A percentile compares a stretch with the other conserved stretches of the same genome.
Evolutionary conservation across 2,888 invertebrate genomes (phyloP).

Genomic region (Mesochorus sp.): DNA sequence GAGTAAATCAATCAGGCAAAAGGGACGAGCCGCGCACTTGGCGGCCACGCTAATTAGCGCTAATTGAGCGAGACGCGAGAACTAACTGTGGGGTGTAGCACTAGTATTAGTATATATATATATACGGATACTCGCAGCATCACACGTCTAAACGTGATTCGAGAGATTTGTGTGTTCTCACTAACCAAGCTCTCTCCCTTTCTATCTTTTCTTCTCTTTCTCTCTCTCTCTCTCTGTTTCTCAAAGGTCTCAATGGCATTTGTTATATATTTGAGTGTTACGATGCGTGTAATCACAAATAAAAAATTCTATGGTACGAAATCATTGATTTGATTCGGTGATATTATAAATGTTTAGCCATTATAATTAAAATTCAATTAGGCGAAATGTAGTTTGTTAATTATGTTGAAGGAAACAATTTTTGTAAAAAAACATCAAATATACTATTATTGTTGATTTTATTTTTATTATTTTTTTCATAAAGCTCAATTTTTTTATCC

Average conservation of each 20-base stretch:
- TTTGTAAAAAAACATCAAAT: too few relatives aligned
- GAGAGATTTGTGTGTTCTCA: neutral
- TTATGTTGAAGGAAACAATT: too few relatives aligned
- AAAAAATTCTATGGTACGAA: too few relatives aligned
- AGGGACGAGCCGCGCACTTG: slow-evolving; percentile 60
- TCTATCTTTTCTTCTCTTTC: neutral
- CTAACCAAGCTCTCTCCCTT: too few relatives aligned
- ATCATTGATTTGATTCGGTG: too few relatives aligned
- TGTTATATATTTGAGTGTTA: neutral
- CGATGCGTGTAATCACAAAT: too few relatives aligned
- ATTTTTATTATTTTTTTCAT: too few relatives aligned
- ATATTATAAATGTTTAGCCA: too few relatives aligned
- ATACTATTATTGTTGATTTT: too few relatives aligned
- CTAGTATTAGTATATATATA: neutral
- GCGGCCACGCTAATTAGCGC: slow-evolving; percentile 71
- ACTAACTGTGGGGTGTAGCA: slow-evolving; percentile 33
- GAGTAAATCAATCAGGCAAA: slow-evolving; percentile 73
- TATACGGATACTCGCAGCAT: slow-evolving; percentile 1
- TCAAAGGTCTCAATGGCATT: neutral
- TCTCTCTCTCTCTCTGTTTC: neutral
- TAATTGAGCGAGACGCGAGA: slow-evolving; percentile 70
- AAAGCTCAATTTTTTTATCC: too few relatives aligned
- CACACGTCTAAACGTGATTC: slow-evolving; percentile 18
- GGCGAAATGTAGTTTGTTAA: too few relatives aligned
- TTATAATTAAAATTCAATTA: too few relatives aligned